Percentiles rank a stretch among this genome's conserved stretches.
Conservation (phyloP, 2,113 vertebrate genomes). For the Siniperca chuatsi region DNA sequence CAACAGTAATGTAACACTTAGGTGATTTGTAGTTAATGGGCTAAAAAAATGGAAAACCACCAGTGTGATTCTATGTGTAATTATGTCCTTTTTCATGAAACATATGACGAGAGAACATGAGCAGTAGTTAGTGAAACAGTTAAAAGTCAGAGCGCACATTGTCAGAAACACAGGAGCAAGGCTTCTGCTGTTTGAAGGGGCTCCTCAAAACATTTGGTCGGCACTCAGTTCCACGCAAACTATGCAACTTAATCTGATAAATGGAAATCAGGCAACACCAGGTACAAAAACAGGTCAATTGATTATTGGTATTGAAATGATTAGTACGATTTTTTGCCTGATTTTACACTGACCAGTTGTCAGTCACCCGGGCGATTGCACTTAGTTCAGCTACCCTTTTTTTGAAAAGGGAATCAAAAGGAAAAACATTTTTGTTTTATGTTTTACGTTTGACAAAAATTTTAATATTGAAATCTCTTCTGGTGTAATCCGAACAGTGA, state of each 20-base stretch:
- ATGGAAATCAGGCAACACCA: neutral
- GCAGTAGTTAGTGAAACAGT: neutral
- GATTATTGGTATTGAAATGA: neutral
- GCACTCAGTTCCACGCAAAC: neutral
- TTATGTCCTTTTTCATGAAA: neutral
- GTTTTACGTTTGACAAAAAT: neutral
- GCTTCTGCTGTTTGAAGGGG: neutral
- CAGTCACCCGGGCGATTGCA: neutral
- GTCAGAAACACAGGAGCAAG: neutral
- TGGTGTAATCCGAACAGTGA: neutral
- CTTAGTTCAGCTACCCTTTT: neutral
- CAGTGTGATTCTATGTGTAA: neutral
- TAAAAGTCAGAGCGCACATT: neutral
- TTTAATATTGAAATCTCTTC: neutral
- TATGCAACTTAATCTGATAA: slow-evolving; percentile 18
- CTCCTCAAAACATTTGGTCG: neutral
- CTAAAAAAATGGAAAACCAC: neutral
- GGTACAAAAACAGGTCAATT: neutral
- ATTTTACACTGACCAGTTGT: neutral
- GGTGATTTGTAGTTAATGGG: neutral
- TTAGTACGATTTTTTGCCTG: neutral
- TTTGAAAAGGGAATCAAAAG: neutral
- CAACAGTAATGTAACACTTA: neutral
- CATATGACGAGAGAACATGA: neutral
- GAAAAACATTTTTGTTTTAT: neutral